Percentiles rank a stretch among this genome's conserved stretches.
Evolutionary conservation across 2,113 vertebrate species (phyloP).

Genomic region (Eira barbara): DNA sequence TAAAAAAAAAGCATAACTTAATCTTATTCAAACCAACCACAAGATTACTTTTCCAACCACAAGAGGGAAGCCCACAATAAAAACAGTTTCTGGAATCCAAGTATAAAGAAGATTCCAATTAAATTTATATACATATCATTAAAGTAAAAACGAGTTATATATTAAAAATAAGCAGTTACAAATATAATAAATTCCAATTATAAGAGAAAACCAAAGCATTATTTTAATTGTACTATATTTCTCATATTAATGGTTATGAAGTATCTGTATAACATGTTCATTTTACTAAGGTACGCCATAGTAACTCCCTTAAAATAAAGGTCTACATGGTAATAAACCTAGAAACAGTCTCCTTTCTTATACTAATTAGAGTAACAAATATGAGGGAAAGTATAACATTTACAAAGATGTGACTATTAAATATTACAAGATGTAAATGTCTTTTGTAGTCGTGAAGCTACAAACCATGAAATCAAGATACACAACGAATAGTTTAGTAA

Average conservation of each 20-base stretch:
- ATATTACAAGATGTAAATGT: background rate
- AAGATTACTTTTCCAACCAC: background rate
- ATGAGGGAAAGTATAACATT: background rate
- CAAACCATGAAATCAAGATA: background rate
- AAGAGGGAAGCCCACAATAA: background rate
- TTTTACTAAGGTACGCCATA: background rate
- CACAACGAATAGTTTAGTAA: background rate
- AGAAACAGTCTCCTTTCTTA: background rate
- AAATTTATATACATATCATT: background rate
- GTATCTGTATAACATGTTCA: background rate
- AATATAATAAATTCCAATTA: background rate
- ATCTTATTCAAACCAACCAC: background rate
- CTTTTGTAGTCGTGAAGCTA: background rate
- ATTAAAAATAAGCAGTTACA: background rate
- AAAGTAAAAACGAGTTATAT: background rate
- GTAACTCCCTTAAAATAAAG: background rate
- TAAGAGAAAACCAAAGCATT: background rate
- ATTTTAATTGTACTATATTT: background rate
- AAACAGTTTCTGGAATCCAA: background rate
- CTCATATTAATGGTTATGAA: background rate
- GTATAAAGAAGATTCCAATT: background rate
- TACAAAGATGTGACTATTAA: background rate
- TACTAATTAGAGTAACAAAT: background rate
- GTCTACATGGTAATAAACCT: background rate
- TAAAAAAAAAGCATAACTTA: background rate